A percentile compares a stretch with the other conserved stretches of the same genome.
Conservation (phyloP, 2,113 vertebrate species). For the Boulengeromyrus knoepffleri region DNA sequence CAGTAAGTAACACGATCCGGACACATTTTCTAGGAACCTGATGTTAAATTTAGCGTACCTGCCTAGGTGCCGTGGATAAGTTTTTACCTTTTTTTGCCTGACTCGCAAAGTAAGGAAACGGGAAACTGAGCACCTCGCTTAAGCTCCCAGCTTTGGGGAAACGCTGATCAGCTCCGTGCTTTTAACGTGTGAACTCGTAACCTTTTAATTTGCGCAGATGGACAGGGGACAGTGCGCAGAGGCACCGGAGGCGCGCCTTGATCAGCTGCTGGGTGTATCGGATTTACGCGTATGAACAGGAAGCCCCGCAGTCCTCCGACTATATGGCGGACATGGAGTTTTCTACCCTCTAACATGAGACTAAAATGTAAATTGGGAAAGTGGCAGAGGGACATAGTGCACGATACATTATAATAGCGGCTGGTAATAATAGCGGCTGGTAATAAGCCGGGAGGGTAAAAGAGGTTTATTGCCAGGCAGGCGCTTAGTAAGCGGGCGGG, state of each 20-base stretch:
- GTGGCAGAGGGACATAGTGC: no score
- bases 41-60: not conserved
- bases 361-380: not conserved
- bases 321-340: constrained; percentile 15
- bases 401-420: not conserved
- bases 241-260: not conserved
- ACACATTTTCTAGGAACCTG: not conserved
- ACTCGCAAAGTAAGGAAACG: not conserved
- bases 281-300: not conserved
- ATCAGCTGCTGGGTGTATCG: not conserved
- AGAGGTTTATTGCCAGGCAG: not conserved
- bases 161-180: not conserved
- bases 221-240: not conserved
- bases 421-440: not conserved
- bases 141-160: not conserved
- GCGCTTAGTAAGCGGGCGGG: not conserved
- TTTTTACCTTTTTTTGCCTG: not conserved
- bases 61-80: not conserved
- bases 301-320: not conserved
- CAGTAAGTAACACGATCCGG: constrained; percentile 69
- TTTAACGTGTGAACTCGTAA: not conserved
- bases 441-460: not conserved
- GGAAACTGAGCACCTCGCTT: not conserved
- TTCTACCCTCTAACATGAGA: not conserved
- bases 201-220: not conserved